A percentile compares a stretch with the other conserved stretches of the same genome.
These are phyloP conservation scores for Acleris cristana DNA, from an alignment of 2,888 invertebrate species.

Conservation along the genomic window DNA sequence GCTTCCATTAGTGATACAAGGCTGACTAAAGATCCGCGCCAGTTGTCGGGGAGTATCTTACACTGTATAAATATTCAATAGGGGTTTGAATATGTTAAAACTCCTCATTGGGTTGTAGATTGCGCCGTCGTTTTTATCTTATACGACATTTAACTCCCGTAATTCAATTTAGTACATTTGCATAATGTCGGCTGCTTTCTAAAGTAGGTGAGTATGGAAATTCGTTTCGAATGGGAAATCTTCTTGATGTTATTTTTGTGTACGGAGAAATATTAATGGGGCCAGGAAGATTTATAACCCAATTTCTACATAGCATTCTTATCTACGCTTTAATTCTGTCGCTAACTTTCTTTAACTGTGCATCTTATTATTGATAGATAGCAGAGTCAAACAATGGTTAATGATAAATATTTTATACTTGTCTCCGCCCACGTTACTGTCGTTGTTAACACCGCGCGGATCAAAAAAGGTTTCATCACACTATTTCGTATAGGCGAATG, in stretches of 20 bases:
- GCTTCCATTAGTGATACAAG: slow-evolving; percentile 75
- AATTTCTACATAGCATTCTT: slow-evolving; percentile 14
- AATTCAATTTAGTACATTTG: slow-evolving; percentile 83
- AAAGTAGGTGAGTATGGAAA: slow-evolving; percentile 82
- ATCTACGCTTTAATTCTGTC: slow-evolving; percentile 13
- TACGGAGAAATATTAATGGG: slow-evolving; percentile 32
- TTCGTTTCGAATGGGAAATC: slow-evolving; percentile 50
- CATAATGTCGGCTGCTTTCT: slow-evolving; percentile 77
- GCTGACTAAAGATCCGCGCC: slow-evolving; percentile 66
- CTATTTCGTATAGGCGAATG: slow-evolving; percentile 75
- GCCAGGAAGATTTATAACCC: slow-evolving; percentile 18
- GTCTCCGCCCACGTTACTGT: slow-evolving; percentile 60
- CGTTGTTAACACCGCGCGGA: slow-evolving; percentile 64
- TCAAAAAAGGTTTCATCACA: slow-evolving; percentile 81
- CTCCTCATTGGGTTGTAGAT: slow-evolving; percentile 83
- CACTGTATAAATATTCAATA: slow-evolving; percentile 82
- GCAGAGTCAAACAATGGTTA: slow-evolving; percentile 43
- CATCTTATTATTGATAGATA: slow-evolving; percentile 37
- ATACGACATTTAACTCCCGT: slow-evolving; percentile 84
- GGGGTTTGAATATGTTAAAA: slow-evolving; percentile 82
- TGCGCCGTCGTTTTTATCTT: slow-evolving; percentile 83
- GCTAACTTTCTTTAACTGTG: slow-evolving; percentile 18
- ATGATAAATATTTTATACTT: slow-evolving; percentile 50
- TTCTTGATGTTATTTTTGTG: slow-evolving; percentile 44
- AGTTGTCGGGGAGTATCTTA: slow-evolving; percentile 53